A percentile compares a stretch with the other conserved stretches of the same genome.
Conservation (phyloP, 1,140 invertebrate genomes). For the Wasmannia auropunctata region DNA sequence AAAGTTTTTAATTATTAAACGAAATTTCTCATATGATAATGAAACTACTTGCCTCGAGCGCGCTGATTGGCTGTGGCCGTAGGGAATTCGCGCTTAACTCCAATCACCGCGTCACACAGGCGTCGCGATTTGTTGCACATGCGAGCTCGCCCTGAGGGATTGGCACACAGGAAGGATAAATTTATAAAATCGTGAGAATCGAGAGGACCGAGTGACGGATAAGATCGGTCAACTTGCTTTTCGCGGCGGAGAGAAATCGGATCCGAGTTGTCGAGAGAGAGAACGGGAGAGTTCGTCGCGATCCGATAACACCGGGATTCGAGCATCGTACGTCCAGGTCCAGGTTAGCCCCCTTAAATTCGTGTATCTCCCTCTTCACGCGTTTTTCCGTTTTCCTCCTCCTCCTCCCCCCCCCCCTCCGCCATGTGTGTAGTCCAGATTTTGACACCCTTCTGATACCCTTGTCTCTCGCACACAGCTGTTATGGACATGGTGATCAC, state of each 20-base stretch:
- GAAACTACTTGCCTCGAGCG: too few relatives aligned
- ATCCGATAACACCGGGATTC: neutral
- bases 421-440: neutral
- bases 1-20: too few relatives aligned
- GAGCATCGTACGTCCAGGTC: neutral
- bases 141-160: conserved; percentile 18
- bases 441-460: conserved; percentile 4
- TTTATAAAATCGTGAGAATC: neutral
- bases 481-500: conserved; percentile 96
- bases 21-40: too few relatives aligned
- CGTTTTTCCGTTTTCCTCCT: neutral
- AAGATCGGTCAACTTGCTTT: neutral
- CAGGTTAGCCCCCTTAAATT: conserved; percentile 19
- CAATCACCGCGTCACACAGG: neutral
- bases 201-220: neutral
- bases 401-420: too few relatives aligned
- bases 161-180: conserved; percentile 27
- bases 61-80: too few relatives aligned
- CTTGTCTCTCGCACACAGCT: conserved; percentile 18
- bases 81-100: neutral
- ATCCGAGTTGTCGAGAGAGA: neutral
- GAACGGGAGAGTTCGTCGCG: neutral
- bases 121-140: neutral
- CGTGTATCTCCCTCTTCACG: neutral
- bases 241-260: neutral